Conservation (phyloP, 2,113 vertebrate genomes). For the Desmodus rotundus region DNA sequence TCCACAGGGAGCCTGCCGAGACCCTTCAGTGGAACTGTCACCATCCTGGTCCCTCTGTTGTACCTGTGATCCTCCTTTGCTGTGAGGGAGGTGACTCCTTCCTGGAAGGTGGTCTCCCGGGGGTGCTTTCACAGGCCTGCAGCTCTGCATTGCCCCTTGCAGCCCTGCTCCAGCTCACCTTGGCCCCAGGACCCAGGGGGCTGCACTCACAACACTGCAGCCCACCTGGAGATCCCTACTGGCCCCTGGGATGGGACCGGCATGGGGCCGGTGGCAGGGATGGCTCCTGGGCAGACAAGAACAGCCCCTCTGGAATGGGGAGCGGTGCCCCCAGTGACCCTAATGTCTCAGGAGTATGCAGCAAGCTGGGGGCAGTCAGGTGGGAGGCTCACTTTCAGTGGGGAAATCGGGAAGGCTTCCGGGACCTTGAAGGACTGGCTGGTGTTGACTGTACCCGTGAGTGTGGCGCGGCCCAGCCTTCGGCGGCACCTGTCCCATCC, state of each 20-base stretch:
- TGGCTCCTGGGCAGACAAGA: not conserved
- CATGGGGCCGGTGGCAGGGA: not conserved
- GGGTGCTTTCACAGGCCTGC: accelerated
- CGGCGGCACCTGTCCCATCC: accelerated
- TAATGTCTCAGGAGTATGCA: accelerated
- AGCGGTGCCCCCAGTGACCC: not conserved
- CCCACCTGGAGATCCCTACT: not conserved
- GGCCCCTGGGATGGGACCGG: not conserved
- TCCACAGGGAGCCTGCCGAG: not conserved
- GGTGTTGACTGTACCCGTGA: accelerated
- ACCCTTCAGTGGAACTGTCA: accelerated
- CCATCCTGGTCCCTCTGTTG: not conserved
- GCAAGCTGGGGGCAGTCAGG: accelerated
- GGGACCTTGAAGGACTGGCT: accelerated
- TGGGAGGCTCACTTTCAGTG: accelerated
- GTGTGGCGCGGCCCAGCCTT: accelerated
- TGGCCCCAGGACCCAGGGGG: not conserved
- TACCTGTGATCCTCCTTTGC: not conserved
- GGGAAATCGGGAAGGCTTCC: not conserved
- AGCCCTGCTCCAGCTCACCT: not conserved
- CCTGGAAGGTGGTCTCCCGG: accelerated
- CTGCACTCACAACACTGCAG: not conserved
- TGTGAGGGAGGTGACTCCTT: not conserved
- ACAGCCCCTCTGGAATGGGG: not conserved
- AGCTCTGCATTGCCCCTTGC: accelerated